Conservation (phyloP, 1,140 invertebrate species). For the Drosophila pachea region DNA sequence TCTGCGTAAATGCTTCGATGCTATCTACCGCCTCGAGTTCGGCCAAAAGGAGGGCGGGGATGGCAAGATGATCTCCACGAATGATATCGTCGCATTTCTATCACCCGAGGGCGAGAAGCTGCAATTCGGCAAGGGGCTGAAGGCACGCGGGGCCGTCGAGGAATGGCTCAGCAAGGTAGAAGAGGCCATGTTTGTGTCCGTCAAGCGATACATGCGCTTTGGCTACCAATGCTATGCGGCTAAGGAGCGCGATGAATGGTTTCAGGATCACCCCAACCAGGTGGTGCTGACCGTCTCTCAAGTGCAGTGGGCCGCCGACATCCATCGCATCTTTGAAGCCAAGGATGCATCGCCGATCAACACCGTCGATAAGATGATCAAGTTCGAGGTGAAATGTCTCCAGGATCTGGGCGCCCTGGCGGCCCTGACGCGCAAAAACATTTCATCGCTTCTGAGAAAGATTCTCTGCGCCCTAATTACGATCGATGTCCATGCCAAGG, state of each 20-base stretch:
- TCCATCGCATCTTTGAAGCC: slow-evolving; percentile 86
- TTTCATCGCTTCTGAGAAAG: slow-evolving; percentile 85
- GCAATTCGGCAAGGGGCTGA: slow-evolving; percentile 87
- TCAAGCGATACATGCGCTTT: slow-evolving; percentile 86
- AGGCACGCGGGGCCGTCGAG: slow-evolving; percentile 92
- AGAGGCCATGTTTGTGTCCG: slow-evolving; percentile 88
- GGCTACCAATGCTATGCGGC: slow-evolving; percentile 79
- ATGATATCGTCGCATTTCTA: slow-evolving; percentile 91
- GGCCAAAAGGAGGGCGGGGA: slow-evolving; percentile 80
- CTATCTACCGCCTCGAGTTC: slow-evolving; percentile 89
- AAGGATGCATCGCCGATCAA: slow-evolving; percentile 66
- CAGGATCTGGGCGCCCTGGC: slow-evolving; percentile 89
- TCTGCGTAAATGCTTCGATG: slow-evolving; percentile 94
- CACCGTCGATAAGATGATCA: slow-evolving; percentile 81
- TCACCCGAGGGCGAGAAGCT: slow-evolving; percentile 92
- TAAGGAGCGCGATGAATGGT: slow-evolving; percentile 76
- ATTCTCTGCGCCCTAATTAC: slow-evolving; percentile 91
- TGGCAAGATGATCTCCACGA: slow-evolving; percentile 81
- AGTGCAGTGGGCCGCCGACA: slow-evolving; percentile 90
- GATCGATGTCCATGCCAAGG: slow-evolving; percentile 91
- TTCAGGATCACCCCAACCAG: slow-evolving; percentile 80
- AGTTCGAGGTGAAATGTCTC: slow-evolving; percentile 86
- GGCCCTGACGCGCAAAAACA: slow-evolving; percentile 85
- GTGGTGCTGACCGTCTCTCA: slow-evolving; percentile 89
- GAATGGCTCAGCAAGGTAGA: slow-evolving; percentile 94